Percentiles rank a stretch among this genome's conserved stretches.
phyloP scores from a whole-genome alignment of 2,888 invertebrate species.

The Onthophagus sagittarius region DNA sequence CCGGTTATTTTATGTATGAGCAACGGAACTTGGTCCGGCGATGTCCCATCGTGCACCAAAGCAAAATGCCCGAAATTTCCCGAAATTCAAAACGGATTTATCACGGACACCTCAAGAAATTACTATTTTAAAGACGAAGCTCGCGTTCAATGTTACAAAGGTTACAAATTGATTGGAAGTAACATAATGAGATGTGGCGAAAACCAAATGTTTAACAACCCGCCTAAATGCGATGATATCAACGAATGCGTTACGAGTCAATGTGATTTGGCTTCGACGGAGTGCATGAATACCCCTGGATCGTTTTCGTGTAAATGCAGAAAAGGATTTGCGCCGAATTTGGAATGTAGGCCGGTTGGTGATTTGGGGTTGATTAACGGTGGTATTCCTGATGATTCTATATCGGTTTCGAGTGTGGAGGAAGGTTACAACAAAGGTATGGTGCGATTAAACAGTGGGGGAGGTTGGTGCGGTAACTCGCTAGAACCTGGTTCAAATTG shows the following conservation, averaged over 20 bases:
- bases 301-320: slow-evolving; percentile 87
- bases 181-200: slow-evolving; percentile 82
- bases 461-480: slow-evolving; percentile 88
- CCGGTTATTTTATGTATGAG: slow-evolving; percentile 93
- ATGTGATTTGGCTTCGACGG: slow-evolving; percentile 86
- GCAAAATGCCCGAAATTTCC: slow-evolving; percentile 72
- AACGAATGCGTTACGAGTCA: slow-evolving; percentile 87
- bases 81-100: slow-evolving; percentile 80
- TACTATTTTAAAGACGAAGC: slow-evolving; percentile 89
- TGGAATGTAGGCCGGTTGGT: slow-evolving; percentile 86
- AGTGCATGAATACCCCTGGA: slow-evolving; percentile 84
- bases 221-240: slow-evolving; percentile 87
- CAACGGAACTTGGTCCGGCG: slow-evolving; percentile 92
- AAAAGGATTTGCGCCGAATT: slow-evolving; percentile 75
- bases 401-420: slow-evolving; percentile 79
- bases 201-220: slow-evolving; percentile 76
- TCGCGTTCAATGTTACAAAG: slow-evolving; percentile 85
- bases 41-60: slow-evolving; percentile 80
- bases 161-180: slow-evolving; percentile 80
- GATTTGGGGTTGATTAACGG: slow-evolving; percentile 86
- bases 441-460: slow-evolving; percentile 76
- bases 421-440: slow-evolving; percentile 80
- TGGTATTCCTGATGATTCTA: slow-evolving; percentile 86
- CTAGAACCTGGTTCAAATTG: slow-evolving; percentile 85
- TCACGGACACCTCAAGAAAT: slow-evolving; percentile 71